These are phyloP conservation scores for Sitophilus oryzae DNA, from an alignment of 1,140 invertebrate species.

Conservation along the genomic window DNA sequence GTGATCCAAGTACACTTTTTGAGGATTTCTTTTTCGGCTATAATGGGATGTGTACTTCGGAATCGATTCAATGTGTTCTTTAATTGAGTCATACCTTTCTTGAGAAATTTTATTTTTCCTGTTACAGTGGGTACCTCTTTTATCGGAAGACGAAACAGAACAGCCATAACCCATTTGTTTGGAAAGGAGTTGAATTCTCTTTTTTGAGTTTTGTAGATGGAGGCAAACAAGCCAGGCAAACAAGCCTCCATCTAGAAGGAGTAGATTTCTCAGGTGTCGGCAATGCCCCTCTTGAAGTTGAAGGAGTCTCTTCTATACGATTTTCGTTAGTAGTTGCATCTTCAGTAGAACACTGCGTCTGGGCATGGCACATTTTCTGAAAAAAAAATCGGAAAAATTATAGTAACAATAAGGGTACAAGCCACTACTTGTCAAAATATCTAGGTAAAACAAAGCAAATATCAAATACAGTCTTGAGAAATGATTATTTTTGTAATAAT, in stretches of 20 bases:
- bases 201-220: background rate
- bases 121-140: background rate
- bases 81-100: background rate
- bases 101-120: background rate
- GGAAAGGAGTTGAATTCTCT: background rate
- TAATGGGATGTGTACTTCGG: background rate
- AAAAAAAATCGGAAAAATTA: background rate
- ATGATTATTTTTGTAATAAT: conserved; percentile 1
- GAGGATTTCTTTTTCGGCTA: background rate
- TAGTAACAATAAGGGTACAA: background rate
- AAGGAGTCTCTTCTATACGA: no score
- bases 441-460: no score
- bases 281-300: background rate
- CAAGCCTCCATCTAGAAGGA: background rate
- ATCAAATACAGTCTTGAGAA: no score
- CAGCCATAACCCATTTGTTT: no score
- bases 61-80: conserved; percentile 2
- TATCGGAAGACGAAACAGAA: background rate
- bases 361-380: background rate
- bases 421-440: background rate
- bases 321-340: no score
- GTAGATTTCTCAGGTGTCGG: background rate
- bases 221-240: background rate
- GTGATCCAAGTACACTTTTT: background rate
- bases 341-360: no score